Evolutionary conservation across 2,888 invertebrate species (phyloP).

Genomic region (Thumatha senex): DNA sequence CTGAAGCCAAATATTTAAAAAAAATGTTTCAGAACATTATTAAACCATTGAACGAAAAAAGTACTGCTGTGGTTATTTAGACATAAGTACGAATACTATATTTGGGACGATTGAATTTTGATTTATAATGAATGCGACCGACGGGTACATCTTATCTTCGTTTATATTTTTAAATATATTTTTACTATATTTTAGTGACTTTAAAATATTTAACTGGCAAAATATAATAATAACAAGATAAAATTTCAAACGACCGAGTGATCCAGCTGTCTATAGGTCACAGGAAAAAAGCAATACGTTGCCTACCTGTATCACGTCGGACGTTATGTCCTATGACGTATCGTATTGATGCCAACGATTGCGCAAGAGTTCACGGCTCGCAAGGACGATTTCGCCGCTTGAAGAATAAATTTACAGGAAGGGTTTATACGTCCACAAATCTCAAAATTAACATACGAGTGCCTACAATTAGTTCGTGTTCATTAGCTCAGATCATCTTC

Average conservation of each 20-base stretch:
- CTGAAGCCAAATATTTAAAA: constrained; percentile 37
- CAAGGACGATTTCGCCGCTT: constrained; percentile 59
- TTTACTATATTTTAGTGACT: too few relatives aligned
- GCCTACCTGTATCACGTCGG: constrained; percentile 64
- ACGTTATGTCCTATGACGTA: constrained; percentile 59
- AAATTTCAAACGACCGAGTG: constrained; percentile 37
- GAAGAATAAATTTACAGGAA: constrained; percentile 57
- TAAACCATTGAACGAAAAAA: neutral
- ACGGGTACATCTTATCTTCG: neutral
- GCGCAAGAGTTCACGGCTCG: constrained; percentile 30
- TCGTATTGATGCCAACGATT: constrained; percentile 43
- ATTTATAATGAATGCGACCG: neutral
- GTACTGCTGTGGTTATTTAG: too few relatives aligned
- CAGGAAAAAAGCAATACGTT: constrained; percentile 69
- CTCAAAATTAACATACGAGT: too few relatives aligned
- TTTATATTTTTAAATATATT: neutral
- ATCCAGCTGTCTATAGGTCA: constrained; percentile 42
- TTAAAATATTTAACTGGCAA: too few relatives aligned
- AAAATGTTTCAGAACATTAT: constrained; percentile 6
- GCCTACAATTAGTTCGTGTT: too few relatives aligned
- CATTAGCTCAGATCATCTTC: too few relatives aligned
- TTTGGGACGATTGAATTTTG: neutral
- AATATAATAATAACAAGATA: constrained; percentile 14
- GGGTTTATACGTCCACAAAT: constrained; percentile 10
- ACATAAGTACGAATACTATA: too few relatives aligned